Base-by-base conservation (phyloP, 1,140 invertebrate species). In the Gonioctena quinquepunctata region DNA sequence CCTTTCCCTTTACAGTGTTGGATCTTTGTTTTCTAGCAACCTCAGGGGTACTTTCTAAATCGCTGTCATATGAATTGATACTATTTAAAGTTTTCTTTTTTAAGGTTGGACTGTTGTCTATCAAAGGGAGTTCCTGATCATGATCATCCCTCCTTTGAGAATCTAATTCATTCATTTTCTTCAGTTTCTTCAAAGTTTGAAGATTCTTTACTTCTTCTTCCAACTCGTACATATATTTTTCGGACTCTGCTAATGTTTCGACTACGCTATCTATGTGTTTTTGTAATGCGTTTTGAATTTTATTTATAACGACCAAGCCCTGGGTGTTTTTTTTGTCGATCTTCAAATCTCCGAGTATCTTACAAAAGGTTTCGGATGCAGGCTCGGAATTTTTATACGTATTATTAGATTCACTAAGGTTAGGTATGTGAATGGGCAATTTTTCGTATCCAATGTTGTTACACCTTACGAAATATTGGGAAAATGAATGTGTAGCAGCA, bases 351-450 rank as follows among this genome's bases (percentile, higher is more conserved):
- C 66, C 71, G 4, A 79, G 52, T 8, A 81, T 72, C 21, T 77
- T 67, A 19, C 65, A 69, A 65, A 79, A 78, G 4, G 60, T 42
- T 33, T 66, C 66, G 4, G 79, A 79, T 2, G 66, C 22, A 0
- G 70, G 69, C 48, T 78, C 76, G 1, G 77, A 72, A 27, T 60
- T 74, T 57, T 77, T 79, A 66, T 80, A 80, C 1, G 66, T 68
- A 67, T 77, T 74, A 48, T 79, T 77, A 1, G 74, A 66, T 69
- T 80, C 77, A 65, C 76, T 79, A 54, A 81, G 70, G 59, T 81
- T 81, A 5, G 75, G 70, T 64, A 81, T 80, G 42, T 71, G 70
- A 62, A 81, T 49, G 8, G 73, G 77, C 48, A 81, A 7, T 42
- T 69, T 71, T 66, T 79, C 77, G 68, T 73, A 79, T 16, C 56